Evolutionary conservation across 2,888 invertebrate genomes (phyloP).

Genomic region (Sturmia bella): DNA sequence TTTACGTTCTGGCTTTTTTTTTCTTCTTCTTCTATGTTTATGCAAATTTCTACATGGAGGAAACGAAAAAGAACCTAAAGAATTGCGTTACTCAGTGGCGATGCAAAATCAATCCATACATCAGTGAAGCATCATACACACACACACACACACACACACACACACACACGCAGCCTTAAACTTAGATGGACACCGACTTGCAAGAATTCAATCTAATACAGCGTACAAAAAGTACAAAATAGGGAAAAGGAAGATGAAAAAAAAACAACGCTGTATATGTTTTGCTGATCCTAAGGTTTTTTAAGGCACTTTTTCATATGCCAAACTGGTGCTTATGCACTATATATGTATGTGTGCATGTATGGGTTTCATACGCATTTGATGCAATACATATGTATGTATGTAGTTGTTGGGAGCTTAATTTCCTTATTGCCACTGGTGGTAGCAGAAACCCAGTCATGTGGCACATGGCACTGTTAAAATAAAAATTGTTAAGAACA

Average conservation of each 20-base stretch:
- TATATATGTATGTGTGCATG: neutral
- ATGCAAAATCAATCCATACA: slow-evolving; percentile 63
- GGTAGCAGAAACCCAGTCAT: slow-evolving; percentile 19
- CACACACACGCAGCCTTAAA: neutral
- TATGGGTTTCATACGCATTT: no score
- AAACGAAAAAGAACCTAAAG: slow-evolving; percentile 55
- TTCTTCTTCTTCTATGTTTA: slow-evolving; percentile 1
- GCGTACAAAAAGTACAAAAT: slow-evolving; percentile 17
- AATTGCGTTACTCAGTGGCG: slow-evolving; percentile 63
- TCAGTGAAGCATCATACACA: slow-evolving; percentile 49
- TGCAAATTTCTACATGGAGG: slow-evolving; percentile 44
- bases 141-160: neutral
- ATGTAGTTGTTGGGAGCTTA: slow-evolving; percentile 16
- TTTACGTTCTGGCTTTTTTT: neutral
- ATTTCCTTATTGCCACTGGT: slow-evolving; percentile 35
- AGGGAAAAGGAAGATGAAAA: slow-evolving; percentile 15
- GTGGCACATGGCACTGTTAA: slow-evolving; percentile 1
- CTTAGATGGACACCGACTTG: slow-evolving; percentile 20
- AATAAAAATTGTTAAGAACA: slow-evolving; percentile 27
- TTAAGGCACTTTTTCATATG: slow-evolving; percentile 14
- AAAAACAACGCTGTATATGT: slow-evolving; percentile 14
- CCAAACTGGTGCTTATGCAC: no score
- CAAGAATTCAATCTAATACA: slow-evolving; percentile 31
- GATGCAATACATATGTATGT: neutral
- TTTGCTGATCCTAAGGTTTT: slow-evolving; percentile 20